A percentile compares a stretch with the other conserved stretches of the same genome.
These are phyloP conservation scores for Cranoglanis bouderius DNA, from an alignment of 2,113 vertebrate genomes.

Conservation along the genomic window DNA sequence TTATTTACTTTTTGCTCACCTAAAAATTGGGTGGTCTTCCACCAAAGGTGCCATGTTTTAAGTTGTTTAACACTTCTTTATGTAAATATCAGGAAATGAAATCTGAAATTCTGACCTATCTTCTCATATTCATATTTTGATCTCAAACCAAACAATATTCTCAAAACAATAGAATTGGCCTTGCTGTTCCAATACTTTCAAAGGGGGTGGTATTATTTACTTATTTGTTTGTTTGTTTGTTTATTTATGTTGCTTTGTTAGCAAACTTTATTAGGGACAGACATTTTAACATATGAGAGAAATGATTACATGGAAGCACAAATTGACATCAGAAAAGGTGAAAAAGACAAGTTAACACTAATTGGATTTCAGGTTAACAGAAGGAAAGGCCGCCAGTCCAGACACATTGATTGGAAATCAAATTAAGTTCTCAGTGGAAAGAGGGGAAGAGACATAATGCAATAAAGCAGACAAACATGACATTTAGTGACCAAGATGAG, in stretches of 20 bases:
- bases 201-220: too few relatives aligned
- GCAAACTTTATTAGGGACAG: background rate
- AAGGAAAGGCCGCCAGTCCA: conserved; percentile 45
- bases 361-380: conserved; percentile 44
- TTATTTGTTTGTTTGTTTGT: background rate
- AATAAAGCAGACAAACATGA: conserved; percentile 43
- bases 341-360: conserved; percentile 36
- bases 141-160: too few relatives aligned
- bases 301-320: background rate
- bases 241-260: background rate
- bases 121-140: too few relatives aligned
- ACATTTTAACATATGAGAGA: background rate
- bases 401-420: conserved; percentile 50
- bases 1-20: too few relatives aligned
- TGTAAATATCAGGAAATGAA: too few relatives aligned
- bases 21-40: too few relatives aligned
- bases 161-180: too few relatives aligned
- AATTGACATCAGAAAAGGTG: conserved; percentile 24
- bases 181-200: too few relatives aligned
- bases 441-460: conserved; percentile 44
- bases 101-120: too few relatives aligned
- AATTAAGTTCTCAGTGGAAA: conserved; percentile 47
- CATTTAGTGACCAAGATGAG: conserved; percentile 49
- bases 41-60: too few relatives aligned
- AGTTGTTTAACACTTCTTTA: too few relatives aligned